Evolutionary conservation across 2,888 invertebrate species (phyloP).

Genomic region (Oscheius sp.): DNA sequence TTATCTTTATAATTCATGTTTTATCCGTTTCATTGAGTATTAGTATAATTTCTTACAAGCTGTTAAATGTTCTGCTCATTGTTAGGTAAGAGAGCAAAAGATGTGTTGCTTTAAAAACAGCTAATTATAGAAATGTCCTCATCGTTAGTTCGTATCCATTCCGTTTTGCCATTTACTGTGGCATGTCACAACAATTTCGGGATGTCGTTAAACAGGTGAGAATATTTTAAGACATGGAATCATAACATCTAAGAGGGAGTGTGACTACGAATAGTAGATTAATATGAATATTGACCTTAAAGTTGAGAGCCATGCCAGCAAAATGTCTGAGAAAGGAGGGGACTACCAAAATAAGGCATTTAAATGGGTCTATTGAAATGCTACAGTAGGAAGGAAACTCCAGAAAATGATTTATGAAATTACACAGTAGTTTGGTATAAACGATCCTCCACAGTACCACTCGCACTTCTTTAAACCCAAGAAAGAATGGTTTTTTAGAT

Average conservation of each 20-base stretch:
- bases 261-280: constrained; percentile 4
- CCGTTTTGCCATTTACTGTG: constrained; percentile 92
- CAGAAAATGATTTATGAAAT: no score
- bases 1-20: constrained; percentile 70
- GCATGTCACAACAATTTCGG: constrained; percentile 71
- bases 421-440: no score
- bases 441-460: no score
- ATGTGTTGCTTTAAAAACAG: background rate
- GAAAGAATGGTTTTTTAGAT: no score
- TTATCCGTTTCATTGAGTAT: constrained; percentile 63
- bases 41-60: constrained; percentile 60
- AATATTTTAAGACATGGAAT: constrained; percentile 27
- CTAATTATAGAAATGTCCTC: constrained; percentile 82
- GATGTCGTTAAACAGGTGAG: constrained; percentile 59
- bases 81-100: constrained; percentile 53
- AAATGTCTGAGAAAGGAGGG: constrained; percentile 1
- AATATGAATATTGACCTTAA: constrained; percentile 6
- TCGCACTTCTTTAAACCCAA: no score
- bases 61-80: constrained; percentile 67
- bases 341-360: background rate
- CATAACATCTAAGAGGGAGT: constrained; percentile 2
- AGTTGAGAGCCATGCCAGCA: constrained; percentile 3
- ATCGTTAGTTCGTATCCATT: constrained; percentile 88
- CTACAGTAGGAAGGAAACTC: no score
- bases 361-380: no score